phyloP scores from a whole-genome alignment of 2,113 vertebrate species.

The Tricholaema leucomelas region DNA sequence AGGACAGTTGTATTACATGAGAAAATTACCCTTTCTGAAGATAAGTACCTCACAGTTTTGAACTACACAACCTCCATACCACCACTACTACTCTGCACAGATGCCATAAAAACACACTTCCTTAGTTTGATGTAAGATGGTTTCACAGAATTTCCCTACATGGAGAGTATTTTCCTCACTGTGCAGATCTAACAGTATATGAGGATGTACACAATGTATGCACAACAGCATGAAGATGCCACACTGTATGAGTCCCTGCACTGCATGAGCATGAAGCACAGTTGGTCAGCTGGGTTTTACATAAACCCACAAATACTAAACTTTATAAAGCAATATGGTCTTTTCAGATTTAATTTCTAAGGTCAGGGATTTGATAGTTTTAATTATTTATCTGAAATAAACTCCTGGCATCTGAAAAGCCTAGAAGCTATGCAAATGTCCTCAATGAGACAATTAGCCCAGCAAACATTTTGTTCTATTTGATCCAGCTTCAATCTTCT shows the following conservation, averaged over 20 bases:
- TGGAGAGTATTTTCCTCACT: not conserved
- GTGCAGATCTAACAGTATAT: not conserved
- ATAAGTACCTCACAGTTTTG: not conserved
- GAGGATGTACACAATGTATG: not conserved
- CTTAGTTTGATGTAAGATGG: not conserved
- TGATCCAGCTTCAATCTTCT: not conserved
- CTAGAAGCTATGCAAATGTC: not conserved
- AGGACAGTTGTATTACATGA: not conserved
- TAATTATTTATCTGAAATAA: constrained; percentile 9
- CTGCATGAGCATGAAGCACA: not conserved
- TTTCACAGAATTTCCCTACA: not conserved
- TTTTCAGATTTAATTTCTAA: not conserved
- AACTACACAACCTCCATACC: not conserved
- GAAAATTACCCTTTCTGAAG: not conserved
- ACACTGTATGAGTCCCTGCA: not conserved
- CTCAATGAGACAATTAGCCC: not conserved
- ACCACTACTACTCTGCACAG: not conserved
- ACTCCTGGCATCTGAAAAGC: not conserved
- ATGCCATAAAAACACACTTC: not conserved
- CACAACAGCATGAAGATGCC: accelerated
- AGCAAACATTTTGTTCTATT: constrained; percentile 5
- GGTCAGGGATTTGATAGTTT: not conserved
- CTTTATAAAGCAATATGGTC: not conserved
- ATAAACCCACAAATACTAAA: not conserved
- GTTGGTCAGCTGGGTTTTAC: not conserved